phyloP scores from a whole-genome alignment of 2,888 invertebrate genomes.

The Thysanoteuthis rhombus region DNA sequence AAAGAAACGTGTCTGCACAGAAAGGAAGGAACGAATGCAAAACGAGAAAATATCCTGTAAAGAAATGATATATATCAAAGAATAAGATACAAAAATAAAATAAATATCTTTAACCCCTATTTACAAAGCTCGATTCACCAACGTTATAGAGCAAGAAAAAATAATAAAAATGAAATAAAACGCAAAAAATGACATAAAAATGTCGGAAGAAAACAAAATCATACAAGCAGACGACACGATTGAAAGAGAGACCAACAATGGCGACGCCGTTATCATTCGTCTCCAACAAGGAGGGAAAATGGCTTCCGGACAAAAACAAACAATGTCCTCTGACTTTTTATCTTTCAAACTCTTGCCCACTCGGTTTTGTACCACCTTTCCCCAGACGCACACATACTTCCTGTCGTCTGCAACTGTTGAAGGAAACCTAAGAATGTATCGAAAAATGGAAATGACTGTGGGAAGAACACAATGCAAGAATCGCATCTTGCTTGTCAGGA shows the following conservation, averaged over 20 bases:
- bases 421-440: not conserved
- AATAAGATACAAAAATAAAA: not conserved
- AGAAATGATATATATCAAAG: not conserved
- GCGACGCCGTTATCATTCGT: not conserved
- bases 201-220: not conserved
- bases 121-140: not conserved
- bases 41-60: too few relatives aligned
- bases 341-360: not conserved
- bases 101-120: not conserved
- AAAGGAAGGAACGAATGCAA: too few relatives aligned
- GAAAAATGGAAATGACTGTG: not conserved
- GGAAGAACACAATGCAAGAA: not conserved
- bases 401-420: not conserved
- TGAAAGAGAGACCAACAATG: not conserved
- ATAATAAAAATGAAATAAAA: not conserved
- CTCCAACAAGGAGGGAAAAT: not conserved
- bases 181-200: not conserved
- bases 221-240: not conserved
- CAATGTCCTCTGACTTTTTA: constrained; percentile 12
- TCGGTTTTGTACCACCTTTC: too few relatives aligned
- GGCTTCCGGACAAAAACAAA: not conserved
- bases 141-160: not conserved
- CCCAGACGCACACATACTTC: not conserved
- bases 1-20: too few relatives aligned
- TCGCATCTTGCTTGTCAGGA: not conserved